Conservation (phyloP, 2,797 vertebrate genomes). For the Sebastes trivittatus region DNA sequence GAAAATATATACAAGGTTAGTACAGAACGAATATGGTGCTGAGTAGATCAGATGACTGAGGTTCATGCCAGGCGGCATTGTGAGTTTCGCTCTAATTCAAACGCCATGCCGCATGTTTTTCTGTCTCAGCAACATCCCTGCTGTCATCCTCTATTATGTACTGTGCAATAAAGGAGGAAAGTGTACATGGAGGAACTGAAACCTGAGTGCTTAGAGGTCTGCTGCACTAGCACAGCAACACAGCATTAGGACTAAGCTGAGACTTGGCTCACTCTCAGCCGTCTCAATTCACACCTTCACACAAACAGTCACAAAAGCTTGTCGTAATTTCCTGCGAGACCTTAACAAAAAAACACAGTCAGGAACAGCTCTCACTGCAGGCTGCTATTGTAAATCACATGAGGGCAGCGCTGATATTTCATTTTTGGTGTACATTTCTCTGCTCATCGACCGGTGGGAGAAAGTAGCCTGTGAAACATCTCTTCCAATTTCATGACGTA, state of each 20-base stretch:
- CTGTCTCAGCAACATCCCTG: slow-evolving; percentile 37
- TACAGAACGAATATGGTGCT: slow-evolving; percentile 20
- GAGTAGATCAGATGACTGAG: slow-evolving; percentile 50
- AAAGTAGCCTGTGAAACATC: slow-evolving; percentile 63
- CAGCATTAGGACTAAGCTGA: slow-evolving; percentile 12
- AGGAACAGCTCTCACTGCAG: slow-evolving; percentile 49
- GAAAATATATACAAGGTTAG: slow-evolving; percentile 60
- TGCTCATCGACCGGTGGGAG: slow-evolving; percentile 62
- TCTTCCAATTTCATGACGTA: slow-evolving; percentile 54
- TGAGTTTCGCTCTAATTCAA: slow-evolving; percentile 55
- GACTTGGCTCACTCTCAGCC: slow-evolving; percentile 30
- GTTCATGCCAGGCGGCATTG: slow-evolving; percentile 32
- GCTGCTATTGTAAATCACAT: slow-evolving; percentile 62
- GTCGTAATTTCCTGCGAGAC: slow-evolving; percentile 74
- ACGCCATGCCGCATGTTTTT: slow-evolving; percentile 36
- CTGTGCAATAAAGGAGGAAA: slow-evolving; percentile 16
- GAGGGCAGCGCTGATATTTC: slow-evolving; percentile 62
- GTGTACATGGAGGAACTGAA: slow-evolving; percentile 19
- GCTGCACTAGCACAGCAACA: background rate
- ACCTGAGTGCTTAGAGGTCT: slow-evolving; percentile 22
- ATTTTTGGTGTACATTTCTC: slow-evolving; percentile 67
- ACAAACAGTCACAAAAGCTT: slow-evolving; percentile 55
- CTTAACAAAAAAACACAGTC: slow-evolving; percentile 24
- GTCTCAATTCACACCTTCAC: slow-evolving; percentile 55
- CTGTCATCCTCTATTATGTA: slow-evolving; percentile 52